Conservation (phyloP, 2,113 vertebrate genomes). For the Meriones unguiculatus region DNA sequence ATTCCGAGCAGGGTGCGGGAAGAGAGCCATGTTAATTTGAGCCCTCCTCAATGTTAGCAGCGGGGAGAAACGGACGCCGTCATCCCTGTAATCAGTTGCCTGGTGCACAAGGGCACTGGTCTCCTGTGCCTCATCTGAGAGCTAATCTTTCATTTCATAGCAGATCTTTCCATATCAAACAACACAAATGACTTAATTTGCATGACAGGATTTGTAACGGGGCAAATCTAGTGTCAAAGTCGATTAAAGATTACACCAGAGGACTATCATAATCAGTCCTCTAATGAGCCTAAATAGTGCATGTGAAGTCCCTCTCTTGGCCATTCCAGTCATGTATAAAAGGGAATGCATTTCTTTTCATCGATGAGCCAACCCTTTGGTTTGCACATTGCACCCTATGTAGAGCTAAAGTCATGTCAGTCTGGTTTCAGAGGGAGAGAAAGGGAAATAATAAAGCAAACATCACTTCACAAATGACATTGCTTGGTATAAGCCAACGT, state of each 20-base stretch:
- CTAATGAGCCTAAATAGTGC: conserved; percentile 98
- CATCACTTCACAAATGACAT: conserved; percentile 93
- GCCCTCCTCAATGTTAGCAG: conserved; percentile 89
- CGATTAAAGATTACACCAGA: conserved; percentile 99
- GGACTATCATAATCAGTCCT: conserved; percentile 99
- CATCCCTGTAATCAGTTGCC: conserved; percentile 96
- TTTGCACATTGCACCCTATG: conserved; percentile 92
- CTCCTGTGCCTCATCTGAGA: conserved; percentile 95
- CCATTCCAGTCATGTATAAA: conserved; percentile 95
- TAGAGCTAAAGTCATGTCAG: conserved; percentile 94
- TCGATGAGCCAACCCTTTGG: conserved; percentile 93
- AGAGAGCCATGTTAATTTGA: conserved; percentile 91
- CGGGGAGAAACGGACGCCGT: conserved; percentile 92
- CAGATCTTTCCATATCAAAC: conserved; percentile 99
- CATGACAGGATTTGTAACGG: conserved; percentile 99
- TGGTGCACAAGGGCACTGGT: conserved; percentile 93
- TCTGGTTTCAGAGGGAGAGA: conserved; percentile 93
- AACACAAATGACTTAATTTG: conserved; percentile 99
- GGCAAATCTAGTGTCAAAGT: conserved; percentile 99
- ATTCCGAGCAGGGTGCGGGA: conserved; percentile 78
- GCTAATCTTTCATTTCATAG: conserved; percentile 99
- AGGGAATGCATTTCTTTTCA: conserved; percentile 93
- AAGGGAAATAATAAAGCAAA: conserved; percentile 93
- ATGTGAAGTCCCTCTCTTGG: conserved; percentile 94
- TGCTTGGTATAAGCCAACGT: conserved; percentile 94